Percentiles rank a stretch among this genome's conserved stretches.
These are phyloP conservation scores for Rhodeus uyekii DNA, from an alignment of 2,797 vertebrate genomes.

Conservation along the genomic window DNA sequence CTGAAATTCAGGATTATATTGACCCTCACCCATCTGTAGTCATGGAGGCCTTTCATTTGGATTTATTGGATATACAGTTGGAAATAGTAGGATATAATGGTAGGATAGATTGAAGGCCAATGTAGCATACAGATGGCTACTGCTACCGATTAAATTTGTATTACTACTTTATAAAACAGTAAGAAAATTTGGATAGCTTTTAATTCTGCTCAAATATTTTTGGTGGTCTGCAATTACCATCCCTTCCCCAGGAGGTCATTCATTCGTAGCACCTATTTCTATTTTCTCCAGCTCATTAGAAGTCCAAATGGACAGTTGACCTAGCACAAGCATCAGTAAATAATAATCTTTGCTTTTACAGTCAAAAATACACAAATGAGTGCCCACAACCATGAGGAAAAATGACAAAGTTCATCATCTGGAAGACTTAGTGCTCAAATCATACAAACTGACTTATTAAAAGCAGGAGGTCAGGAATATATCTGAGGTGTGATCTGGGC, in stretches of 20 bases:
- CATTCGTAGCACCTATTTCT: slow-evolving; percentile 20
- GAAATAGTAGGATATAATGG: not conserved
- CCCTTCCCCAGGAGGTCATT: not conserved
- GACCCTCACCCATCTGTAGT: not conserved
- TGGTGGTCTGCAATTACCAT: slow-evolving; percentile 4
- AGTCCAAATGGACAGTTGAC: slow-evolving; percentile 42
- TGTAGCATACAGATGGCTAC: not conserved
- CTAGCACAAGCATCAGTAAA: slow-evolving; percentile 32
- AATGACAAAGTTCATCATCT: slow-evolving; percentile 31
- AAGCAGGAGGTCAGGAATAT: not conserved
- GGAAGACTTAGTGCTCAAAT: slow-evolving; percentile 17
- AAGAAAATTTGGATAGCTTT: not conserved
- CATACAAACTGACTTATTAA: slow-evolving; percentile 9
- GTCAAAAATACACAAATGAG: slow-evolving; percentile 19
- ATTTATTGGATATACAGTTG: slow-evolving; percentile 24
- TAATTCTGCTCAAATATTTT: slow-evolving; percentile 1
- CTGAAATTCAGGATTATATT: slow-evolving; percentile 8
- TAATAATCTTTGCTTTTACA: slow-evolving; percentile 38
- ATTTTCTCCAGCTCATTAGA: slow-evolving; percentile 24
- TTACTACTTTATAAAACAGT: not conserved
- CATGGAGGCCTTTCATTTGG: slow-evolving; percentile 1
- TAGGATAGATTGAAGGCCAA: too few species aligned
- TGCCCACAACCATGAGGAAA: not conserved
- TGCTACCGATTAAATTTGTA: not conserved
- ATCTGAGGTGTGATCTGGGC: not conserved